These are phyloP conservation scores for Crepidodera aurea DNA, from an alignment of 2,888 invertebrate genomes.

Conservation along the genomic window DNA sequence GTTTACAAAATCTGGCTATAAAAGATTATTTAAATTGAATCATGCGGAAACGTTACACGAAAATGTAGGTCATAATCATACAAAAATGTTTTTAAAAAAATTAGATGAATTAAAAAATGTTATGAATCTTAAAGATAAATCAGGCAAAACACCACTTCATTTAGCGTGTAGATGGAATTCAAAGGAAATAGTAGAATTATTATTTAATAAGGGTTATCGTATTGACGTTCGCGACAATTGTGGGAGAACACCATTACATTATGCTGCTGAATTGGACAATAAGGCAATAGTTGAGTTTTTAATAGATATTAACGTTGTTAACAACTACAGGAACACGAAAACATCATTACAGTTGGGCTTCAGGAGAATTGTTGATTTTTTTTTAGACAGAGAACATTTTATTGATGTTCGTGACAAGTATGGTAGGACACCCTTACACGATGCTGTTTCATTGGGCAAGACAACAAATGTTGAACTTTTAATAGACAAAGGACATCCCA, in stretches of 20 bases:
- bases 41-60: too few species aligned
- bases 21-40: neutral
- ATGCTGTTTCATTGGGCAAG: too few species aligned
- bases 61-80: neutral
- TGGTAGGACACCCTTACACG: slow-evolving; percentile 1
- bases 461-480: too few species aligned
- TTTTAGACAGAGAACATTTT: too few species aligned
- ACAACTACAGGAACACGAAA: too few species aligned
- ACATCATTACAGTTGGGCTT: too few species aligned
- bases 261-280: neutral
- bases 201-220: neutral
- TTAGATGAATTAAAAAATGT: neutral
- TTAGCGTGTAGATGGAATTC: neutral
- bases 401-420: too few species aligned
- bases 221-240: neutral
- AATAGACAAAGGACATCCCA: too few species aligned
- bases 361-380: too few species aligned
- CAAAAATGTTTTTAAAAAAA: neutral
- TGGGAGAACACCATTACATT: neutral
- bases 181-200: neutral
- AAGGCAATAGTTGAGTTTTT: neutral
- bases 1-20: neutral
- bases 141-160: neutral
- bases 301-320: neutral
- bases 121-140: neutral